These are phyloP conservation scores for Cacoxenus indagator DNA, from an alignment of 2,888 invertebrate genomes.

Conservation along the genomic window DNA sequence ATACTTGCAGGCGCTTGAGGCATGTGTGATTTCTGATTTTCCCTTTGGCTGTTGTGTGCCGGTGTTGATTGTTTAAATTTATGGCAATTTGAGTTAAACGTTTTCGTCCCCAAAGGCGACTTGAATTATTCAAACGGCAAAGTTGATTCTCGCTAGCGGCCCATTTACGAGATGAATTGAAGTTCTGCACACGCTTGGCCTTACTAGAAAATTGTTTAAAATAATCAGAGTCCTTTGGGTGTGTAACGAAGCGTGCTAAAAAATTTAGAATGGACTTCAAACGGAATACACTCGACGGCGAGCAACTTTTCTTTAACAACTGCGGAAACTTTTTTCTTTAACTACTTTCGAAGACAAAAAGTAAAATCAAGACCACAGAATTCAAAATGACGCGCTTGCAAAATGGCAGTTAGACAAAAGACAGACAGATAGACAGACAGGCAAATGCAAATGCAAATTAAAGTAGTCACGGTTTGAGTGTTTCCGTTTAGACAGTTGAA, in stretches of 20 bases:
- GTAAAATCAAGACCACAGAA: background rate
- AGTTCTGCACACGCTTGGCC: background rate
- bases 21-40: background rate
- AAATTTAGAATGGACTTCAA: background rate
- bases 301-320: background rate
- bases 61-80: slow-evolving; percentile 38
- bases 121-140: background rate
- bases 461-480: background rate
- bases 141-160: background rate
- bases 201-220: slow-evolving; percentile 2
- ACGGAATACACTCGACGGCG: background rate
- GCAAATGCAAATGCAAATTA: slow-evolving; percentile 25
- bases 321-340: background rate
- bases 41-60: background rate
- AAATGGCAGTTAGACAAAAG: background rate
- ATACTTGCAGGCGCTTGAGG: slow-evolving; percentile 11
- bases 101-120: slow-evolving; percentile 15
- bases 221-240: background rate
- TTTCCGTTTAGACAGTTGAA: background rate
- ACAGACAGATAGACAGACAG: slow-evolving; percentile 28
- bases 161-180: background rate
- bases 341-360: background rate
- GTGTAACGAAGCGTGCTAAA: background rate
- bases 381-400: background rate
- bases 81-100: slow-evolving; percentile 52